Percentiles rank a stretch among this genome's conserved stretches.
phyloP scores from a whole-genome alignment of 2,888 invertebrate genomes.

The Cataglyphis albicans region DNA sequence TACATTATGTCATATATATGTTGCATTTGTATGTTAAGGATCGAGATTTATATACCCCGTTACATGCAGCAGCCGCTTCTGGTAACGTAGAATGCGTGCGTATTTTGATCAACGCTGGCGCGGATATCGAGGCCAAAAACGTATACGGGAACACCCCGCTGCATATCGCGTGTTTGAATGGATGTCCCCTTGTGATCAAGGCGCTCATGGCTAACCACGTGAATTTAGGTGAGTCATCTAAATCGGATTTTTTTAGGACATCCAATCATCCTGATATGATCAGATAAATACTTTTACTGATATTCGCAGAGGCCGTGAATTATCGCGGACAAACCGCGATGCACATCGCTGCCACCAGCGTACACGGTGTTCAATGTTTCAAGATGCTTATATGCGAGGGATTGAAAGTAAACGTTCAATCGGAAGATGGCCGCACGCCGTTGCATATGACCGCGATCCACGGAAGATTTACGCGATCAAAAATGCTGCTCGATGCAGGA shows the following conservation, averaged over 20 bases:
- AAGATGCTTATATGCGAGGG: conserved; percentile 87
- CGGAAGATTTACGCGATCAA: conserved; percentile 89
- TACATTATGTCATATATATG: neutral
- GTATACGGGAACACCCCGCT: conserved; percentile 88
- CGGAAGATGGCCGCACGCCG: conserved; percentile 88
- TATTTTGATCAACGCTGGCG: conserved; percentile 87
- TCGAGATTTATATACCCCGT: conserved; percentile 87
- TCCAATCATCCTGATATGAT: neutral
- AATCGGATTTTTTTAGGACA: neutral
- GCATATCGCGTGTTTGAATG: conserved; percentile 89
- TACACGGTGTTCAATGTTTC: conserved; percentile 88
- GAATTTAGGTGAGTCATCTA: conserved; percentile 83
- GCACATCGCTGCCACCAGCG: conserved; percentile 88
- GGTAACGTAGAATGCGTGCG: conserved; percentile 86
- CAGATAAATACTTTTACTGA: neutral
- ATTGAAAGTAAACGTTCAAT: conserved; percentile 87
- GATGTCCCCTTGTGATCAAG: conserved; percentile 87
- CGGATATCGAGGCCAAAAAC: conserved; percentile 88
- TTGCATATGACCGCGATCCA: conserved; percentile 90
- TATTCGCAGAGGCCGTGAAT: conserved; percentile 86
- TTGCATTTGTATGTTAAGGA: conserved; percentile 67
- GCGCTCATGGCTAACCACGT: conserved; percentile 87
- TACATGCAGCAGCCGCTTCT: conserved; percentile 89
- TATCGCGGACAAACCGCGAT: conserved; percentile 88
- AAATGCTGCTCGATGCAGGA: conserved; percentile 88